phyloP scores from a whole-genome alignment of 2,113 vertebrate genomes.

The Apeltes quadracus region DNA sequence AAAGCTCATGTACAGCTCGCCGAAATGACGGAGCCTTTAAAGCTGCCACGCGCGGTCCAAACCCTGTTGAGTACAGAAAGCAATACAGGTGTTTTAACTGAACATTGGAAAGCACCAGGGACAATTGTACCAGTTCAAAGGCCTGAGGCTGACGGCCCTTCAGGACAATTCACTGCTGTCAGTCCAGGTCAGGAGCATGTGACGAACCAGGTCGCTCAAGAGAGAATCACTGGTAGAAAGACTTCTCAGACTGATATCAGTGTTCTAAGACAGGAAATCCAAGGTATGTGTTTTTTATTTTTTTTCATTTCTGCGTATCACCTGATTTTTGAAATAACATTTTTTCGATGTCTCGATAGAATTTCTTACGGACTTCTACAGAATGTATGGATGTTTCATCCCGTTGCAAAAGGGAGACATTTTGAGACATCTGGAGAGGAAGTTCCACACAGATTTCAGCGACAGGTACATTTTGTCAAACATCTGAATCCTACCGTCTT shows the following conservation, averaged over 20 bases:
- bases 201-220: background rate
- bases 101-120: background rate
- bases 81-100: background rate
- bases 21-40: background rate
- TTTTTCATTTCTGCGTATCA: background rate
- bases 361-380: conserved; percentile 89
- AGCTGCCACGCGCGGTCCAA: background rate
- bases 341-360: conserved; percentile 79
- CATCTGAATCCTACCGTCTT: background rate
- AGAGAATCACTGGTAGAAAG: background rate
- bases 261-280: conserved; percentile 38
- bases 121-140: background rate
- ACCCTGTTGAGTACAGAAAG: background rate
- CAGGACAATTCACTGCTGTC: background rate
- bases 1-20: background rate
- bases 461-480: conserved; percentile 79
- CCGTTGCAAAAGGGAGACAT: conserved; percentile 89
- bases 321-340: background rate
- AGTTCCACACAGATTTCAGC: conserved; percentile 86
- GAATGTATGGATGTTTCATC: conserved; percentile 93
- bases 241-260: conserved; percentile 9
- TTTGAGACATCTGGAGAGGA: conserved; percentile 87
- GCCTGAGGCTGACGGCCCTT: background rate
- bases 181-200: conserved; percentile 1
- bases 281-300: conserved; percentile 31